Percentiles rank a stretch among this genome's conserved stretches.
Evolutionary conservation across 2,797 vertebrate genomes (phyloP).

Genomic region (Adrianichthys oophorus): DNA sequence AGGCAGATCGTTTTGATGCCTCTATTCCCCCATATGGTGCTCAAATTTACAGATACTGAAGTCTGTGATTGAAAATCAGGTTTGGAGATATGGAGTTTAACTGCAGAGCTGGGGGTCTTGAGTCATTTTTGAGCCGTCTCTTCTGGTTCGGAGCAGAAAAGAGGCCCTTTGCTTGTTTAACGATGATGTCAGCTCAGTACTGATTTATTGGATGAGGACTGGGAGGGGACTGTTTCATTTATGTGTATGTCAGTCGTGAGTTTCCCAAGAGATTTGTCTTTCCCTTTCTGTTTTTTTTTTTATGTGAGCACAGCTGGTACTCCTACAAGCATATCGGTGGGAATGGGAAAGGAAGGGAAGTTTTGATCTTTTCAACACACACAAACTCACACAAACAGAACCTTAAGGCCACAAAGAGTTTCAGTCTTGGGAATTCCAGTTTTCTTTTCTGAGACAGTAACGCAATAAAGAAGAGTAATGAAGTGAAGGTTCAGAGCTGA

Average conservation of each 20-base stretch:
- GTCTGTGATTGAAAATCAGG: conserved; percentile 5
- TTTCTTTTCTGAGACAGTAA: conserved; percentile 28
- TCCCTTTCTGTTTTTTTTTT: conserved; percentile 36
- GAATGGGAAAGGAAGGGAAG: conserved; percentile 69
- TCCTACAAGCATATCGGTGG: conserved; percentile 56
- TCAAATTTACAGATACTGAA: conserved; percentile 13
- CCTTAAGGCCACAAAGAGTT: conserved; percentile 29
- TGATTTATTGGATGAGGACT: conserved; percentile 69
- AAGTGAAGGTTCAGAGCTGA: conserved; percentile 24
- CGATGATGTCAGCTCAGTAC: conserved; percentile 59
- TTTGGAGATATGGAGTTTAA: conserved; percentile 9
- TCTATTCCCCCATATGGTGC: conserved; percentile 51
- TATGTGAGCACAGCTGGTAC: conserved; percentile 75
- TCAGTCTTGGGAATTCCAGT: conserved; percentile 31
- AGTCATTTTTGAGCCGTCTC: neutral
- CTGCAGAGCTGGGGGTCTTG: conserved; percentile 16
- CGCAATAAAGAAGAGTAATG: conserved; percentile 41
- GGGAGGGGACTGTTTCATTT: conserved; percentile 64
- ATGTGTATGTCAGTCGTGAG: conserved; percentile 42
- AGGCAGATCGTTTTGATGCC: conserved; percentile 46
- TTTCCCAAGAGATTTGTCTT: conserved; percentile 51
- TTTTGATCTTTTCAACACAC: conserved; percentile 31
- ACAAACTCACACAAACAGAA: conserved; percentile 6
- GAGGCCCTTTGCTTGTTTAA: conserved; percentile 68
- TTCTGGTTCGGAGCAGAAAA: conserved; percentile 8